Base-by-base conservation (phyloP, 2,113 vertebrate species). In the Cynocephalus volans region DNA sequence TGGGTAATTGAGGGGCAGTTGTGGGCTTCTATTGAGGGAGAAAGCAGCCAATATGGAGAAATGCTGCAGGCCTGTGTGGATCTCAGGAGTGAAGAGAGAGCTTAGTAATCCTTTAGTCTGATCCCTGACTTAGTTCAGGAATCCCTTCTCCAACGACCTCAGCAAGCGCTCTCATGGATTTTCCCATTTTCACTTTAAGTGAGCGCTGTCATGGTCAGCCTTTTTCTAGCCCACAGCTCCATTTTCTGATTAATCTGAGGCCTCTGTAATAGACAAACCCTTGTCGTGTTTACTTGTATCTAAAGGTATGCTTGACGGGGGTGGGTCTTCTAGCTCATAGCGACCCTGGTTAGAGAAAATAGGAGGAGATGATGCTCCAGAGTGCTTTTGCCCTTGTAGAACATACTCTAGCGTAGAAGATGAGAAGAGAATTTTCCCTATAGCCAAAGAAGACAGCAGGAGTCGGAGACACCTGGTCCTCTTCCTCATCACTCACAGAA, bases 1-100 rank as follows among this genome's bases (percentile, higher is more conserved):
- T 41, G 4, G 60, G 24, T 48, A 1, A 8, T 60, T 7, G 65
- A 76, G 70, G n/a, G 8, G 2, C 1, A 0, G 0, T 7, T 21
- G 21, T 36, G 17, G 0, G 10, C 86, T 17, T 0, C 26, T 48
- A 6, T 8, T 19, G 36, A 4, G 4, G 45, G 56, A 50, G 19
- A 31, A 13, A 77, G 77, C 19, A 69, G n/a, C 77, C 17, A 10
- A 21, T 12, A 13, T 5, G 31, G 64, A 3, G 0, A 80, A 14
- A 3, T 5, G 5, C 45, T 58, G 11, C 33, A 23, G 3, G 1
- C 26, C 26, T 12, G 26, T 14, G 6, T 64, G n/a, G 21, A 2
- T 58, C 45, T 83, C 31, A 18, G 8, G 8, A 31, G 28, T 26
- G 8, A 8, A 23, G 18, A 72, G 65, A 28, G 87, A 21, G 33